Conservation (phyloP, 2,113 vertebrate genomes). For the Rhinoptilus africanus region DNA sequence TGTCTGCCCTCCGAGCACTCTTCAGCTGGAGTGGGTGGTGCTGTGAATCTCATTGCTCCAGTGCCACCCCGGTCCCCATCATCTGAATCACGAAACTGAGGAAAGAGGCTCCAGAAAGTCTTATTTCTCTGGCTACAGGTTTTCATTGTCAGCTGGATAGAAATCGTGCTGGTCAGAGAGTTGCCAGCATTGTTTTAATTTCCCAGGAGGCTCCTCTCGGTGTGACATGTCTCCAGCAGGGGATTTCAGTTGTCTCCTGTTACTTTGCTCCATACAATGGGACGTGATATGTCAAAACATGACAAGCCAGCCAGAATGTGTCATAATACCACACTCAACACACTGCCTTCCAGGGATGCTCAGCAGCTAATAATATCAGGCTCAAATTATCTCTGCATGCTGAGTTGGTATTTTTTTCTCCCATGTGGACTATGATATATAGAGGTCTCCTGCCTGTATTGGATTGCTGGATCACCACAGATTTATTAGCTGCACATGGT, state of each 20-base stretch:
- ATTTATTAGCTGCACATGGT: neutral
- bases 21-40: neutral
- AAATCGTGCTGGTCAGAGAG: neutral
- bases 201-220: conserved; percentile 42
- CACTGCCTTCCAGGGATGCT: conserved; percentile 28
- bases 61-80: neutral
- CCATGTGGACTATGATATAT: neutral
- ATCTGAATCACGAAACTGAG: fast-evolving
- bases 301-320: conserved; percentile 38
- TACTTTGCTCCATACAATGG: neutral
- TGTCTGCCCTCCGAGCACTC: fast-evolving
- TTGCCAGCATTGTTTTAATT: conserved; percentile 24
- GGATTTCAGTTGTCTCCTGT: neutral
- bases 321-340: conserved; percentile 3
- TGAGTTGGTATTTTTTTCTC: conserved; percentile 6
- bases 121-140: neutral
- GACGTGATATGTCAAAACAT: conserved; percentile 45
- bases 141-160: neutral
- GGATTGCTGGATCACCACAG: neutral
- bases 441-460: neutral
- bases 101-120: neutral
- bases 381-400: conserved; percentile 26
- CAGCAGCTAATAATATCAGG: conserved; percentile 34
- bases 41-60: neutral
- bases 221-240: neutral